Evolutionary conservation across 2,113 vertebrate genomes (phyloP).

Genomic region (Anseranas semipalmata): DNA sequence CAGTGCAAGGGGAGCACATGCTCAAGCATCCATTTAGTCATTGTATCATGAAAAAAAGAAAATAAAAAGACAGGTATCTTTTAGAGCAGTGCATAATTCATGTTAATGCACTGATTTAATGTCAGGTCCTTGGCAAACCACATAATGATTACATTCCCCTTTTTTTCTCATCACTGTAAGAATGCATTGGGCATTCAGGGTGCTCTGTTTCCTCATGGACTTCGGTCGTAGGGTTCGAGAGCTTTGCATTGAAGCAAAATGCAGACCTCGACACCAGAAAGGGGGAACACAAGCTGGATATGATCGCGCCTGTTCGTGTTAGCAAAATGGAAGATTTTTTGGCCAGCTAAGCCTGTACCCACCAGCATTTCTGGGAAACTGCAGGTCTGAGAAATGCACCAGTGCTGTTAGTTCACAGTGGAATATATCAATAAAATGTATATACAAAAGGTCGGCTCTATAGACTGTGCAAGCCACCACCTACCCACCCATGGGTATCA

Average conservation of each 20-base stretch:
- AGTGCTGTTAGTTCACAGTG: neutral
- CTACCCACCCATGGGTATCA: neutral
- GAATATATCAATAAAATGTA: neutral
- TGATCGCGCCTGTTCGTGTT: rapidly evolving
- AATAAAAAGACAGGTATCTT: neutral
- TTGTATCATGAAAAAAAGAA: neutral
- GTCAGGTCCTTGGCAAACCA: neutral
- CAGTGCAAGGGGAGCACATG: constrained; percentile 46
- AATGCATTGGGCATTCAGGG: neutral
- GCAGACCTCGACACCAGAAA: neutral
- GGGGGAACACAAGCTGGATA: neutral
- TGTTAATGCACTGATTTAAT: neutral
- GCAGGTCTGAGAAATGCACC: neutral
- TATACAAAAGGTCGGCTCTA: neutral
- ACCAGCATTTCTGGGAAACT: neutral
- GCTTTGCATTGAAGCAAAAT: neutral
- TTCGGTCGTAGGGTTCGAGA: neutral
- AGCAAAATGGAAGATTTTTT: neutral
- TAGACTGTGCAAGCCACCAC: neutral
- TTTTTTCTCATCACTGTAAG: neutral
- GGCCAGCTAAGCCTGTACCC: rapidly evolving
- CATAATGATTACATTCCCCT: neutral
- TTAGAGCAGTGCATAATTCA: neutral
- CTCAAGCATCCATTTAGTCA: constrained; percentile 40
- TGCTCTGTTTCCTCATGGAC: neutral